Percentiles rank a stretch among this genome's conserved stretches.
These are phyloP conservation scores for Apomyelois bistriatella DNA, from an alignment of 2,888 invertebrate genomes.

Conservation along the genomic window DNA sequence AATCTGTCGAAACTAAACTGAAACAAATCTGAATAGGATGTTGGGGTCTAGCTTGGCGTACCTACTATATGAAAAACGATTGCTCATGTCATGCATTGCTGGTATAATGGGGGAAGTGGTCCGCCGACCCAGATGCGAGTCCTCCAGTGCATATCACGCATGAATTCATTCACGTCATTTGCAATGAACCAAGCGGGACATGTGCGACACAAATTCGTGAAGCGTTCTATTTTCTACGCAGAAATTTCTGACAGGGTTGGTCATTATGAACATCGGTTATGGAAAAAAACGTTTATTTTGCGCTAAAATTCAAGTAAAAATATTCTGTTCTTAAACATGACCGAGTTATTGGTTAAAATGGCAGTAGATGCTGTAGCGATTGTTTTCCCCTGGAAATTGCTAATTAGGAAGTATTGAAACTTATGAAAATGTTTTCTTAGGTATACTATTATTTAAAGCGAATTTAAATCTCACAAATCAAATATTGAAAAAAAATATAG, in stretches of 20 bases:
- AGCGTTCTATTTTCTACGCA: constrained; percentile 10
- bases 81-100: neutral
- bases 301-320: neutral
- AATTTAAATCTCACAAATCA: no score
- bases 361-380: no score
- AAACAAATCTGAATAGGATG: constrained; percentile 5
- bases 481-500: no score
- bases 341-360: no score
- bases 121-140: constrained; percentile 43
- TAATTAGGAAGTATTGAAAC: no score
- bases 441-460: no score
- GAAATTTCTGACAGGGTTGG: constrained; percentile 1
- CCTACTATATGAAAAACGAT: neutral
- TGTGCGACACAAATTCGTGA: constrained; percentile 24
- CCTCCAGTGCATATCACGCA: constrained; percentile 18
- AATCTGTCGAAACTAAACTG: neutral
- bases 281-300: neutral
- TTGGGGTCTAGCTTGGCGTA: neutral
- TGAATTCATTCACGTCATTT: constrained; percentile 25
- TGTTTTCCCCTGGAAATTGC: no score
- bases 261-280: neutral
- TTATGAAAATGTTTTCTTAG: no score
- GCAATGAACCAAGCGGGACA: constrained; percentile 24
- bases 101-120: constrained; percentile 3
- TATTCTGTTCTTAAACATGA: no score